Base-by-base conservation (phyloP, 2,888 invertebrate species). In the Plemyria rubiginata region DNA sequence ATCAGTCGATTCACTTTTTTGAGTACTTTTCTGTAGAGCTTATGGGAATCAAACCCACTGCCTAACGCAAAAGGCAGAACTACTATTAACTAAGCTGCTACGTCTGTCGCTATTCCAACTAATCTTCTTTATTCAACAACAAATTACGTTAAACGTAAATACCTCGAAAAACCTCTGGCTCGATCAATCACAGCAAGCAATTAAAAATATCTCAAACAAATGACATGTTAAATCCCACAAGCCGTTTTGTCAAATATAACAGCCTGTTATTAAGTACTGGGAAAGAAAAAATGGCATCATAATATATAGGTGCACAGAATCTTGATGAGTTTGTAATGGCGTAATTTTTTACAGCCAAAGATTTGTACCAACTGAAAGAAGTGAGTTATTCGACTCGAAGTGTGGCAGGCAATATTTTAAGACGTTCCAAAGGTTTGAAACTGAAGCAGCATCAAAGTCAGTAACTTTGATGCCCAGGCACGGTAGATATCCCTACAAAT, bases 181-280 rank as follows among this genome's bases (percentile, higher is more conserved):
- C 65, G 49, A 70, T 70, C 65, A 68, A 68, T 70, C 70, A 68
- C 57, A 16, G 49, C 60, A 43, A 62, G 66, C 66, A 70, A 70
- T 70, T 70, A 70, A 57, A 68, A 65, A 63, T 66, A 66, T 55
- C 62, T 61, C 48, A 68, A 67, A 66, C 65, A 78, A 84, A 86
- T 80, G 75, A 77, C 79, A 81, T 76, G 73, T 81, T 81, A 82
- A 86, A 80, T 75, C 78, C 78, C 74, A 74, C 75, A 76, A 77
- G 82, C 66, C 82, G 78, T 82, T 87, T 82, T 85, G 86, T 85
- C 82, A 80, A 79, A 75, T 71, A 68, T 72, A 77, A 79, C 75
- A 80, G 70, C 77, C 59, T 82, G 77, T 82, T 81, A 85, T 85
- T 86, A 83, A 72, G 62, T 60, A 61, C 54, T 58, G 60, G 66